Percentiles rank a stretch among this genome's conserved stretches.
Conservation (phyloP, 2,888 invertebrate species). For the Dugesia japonica region DNA sequence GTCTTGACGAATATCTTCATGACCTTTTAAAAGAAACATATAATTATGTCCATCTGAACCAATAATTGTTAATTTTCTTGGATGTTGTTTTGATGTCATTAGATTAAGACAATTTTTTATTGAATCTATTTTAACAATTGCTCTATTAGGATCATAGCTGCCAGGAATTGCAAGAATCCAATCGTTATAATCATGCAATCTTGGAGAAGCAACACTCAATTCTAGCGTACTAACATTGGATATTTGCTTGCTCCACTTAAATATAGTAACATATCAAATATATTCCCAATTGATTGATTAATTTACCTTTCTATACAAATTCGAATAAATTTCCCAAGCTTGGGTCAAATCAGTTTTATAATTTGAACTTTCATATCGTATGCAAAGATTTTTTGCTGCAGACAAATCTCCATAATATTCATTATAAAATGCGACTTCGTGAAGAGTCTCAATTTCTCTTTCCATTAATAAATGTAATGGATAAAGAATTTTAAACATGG, state of each 20-base stretch:
- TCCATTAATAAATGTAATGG: conserved; percentile 84
- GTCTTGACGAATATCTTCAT: conserved; percentile 93
- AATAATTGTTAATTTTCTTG: conserved; percentile 74
- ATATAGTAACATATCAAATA: too few relatives aligned
- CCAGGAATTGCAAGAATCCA: conserved; percentile 91
- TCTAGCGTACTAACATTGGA: conserved; percentile 53
- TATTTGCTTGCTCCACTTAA: conserved; percentile 67
- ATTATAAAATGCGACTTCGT: conserved; percentile 87
- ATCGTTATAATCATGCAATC: conserved; percentile 59
- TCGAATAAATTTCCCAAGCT: conserved; percentile 97
- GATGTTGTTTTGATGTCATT: conserved; percentile 90
- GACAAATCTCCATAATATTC: conserved; percentile 81
- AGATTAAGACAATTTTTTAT: conserved; percentile 81
- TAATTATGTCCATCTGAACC: conserved; percentile 87
- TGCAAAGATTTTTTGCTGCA: conserved; percentile 88
- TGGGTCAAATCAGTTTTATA: conserved; percentile 79
- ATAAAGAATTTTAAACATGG: conserved; percentile 85
- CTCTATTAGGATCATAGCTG: conserved; percentile 77
- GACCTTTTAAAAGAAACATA: conserved; percentile 91
- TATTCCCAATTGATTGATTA: conserved; percentile 61
- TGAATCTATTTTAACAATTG: conserved; percentile 61
- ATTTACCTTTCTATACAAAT: conserved; percentile 71
- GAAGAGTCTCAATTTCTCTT: conserved; percentile 77
- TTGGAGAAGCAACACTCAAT: conserved; percentile 78
- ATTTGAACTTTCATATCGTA: conserved; percentile 66